Conservation (phyloP, 2,888 invertebrate genomes). For the Parthenolecanium corni region DNA sequence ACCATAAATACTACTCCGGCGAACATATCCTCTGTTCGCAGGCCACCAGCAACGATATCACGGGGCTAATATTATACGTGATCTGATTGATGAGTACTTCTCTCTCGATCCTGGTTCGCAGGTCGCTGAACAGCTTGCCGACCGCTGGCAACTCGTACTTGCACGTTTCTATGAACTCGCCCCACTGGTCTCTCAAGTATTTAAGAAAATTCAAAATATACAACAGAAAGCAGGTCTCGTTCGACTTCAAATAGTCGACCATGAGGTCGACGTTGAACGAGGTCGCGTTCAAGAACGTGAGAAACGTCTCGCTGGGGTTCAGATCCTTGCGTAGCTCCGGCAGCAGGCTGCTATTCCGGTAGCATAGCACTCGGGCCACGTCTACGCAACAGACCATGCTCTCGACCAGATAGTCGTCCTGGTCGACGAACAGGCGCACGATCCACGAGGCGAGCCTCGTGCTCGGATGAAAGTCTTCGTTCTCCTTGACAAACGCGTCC, state of each 20-base stretch:
- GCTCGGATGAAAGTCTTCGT: conserved; percentile 75
- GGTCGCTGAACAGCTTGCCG: conserved; percentile 68
- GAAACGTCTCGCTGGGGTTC: conserved; percentile 74
- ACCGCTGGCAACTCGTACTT: conserved; percentile 48
- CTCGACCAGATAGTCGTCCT: conserved; percentile 82
- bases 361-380: conserved; percentile 73
- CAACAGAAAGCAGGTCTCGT: conserved; percentile 78
- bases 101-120: conserved; percentile 68
- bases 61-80: conserved; percentile 82
- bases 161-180: conserved; percentile 67
- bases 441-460: conserved; percentile 78
- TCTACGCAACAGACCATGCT: conserved; percentile 85
- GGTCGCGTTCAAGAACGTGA: conserved; percentile 72
- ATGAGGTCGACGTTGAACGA: conserved; percentile 44
- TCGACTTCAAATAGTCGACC: conserved; percentile 74
- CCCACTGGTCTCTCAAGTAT: conserved; percentile 71
- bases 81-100: conserved; percentile 71
- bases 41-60: conserved; percentile 66
- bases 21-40: conserved; percentile 51
- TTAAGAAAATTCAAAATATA: conserved; percentile 75
- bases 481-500: conserved; percentile 67
- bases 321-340: too few species aligned
- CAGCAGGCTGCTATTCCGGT: conserved; percentile 62
- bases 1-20: too few species aligned
- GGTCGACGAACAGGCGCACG: conserved; percentile 76